phyloP scores from a whole-genome alignment of 2,888 invertebrate species.

The Dichetophora obliterata region DNA sequence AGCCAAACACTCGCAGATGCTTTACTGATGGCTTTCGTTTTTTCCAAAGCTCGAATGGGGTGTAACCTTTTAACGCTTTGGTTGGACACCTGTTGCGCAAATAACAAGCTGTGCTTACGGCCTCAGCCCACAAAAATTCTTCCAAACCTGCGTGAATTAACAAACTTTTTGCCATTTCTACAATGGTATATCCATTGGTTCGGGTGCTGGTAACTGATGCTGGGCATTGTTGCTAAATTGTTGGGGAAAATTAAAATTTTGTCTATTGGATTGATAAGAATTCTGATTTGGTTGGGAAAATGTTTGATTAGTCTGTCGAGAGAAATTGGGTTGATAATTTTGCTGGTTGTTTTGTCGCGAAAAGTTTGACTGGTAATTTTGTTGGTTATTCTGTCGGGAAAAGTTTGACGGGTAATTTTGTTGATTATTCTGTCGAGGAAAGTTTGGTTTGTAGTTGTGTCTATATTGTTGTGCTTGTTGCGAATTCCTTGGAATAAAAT shows the following conservation, averaged over 20 bases:
- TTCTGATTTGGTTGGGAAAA: conserved; percentile 29
- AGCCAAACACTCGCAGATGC: no score
- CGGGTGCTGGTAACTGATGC: conserved; percentile 25
- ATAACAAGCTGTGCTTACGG: no score
- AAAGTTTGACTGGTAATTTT: no score
- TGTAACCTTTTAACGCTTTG: no score
- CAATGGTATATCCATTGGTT: conserved; percentile 47
- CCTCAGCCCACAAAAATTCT: no score
- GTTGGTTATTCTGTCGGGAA: neutral
- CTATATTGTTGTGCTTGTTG: conserved; percentile 18
- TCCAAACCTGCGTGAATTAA: no score
- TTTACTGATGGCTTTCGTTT: no score
- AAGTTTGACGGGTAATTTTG: neutral
- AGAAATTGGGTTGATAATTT: conserved; percentile 1
- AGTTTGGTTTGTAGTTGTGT: conserved; percentile 21
- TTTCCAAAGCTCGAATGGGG: no score
- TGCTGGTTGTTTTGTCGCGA: no score
- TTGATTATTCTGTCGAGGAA: conserved; percentile 14
- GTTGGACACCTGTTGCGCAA: no score
- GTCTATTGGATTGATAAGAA: conserved; percentile 31
- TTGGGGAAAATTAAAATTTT: neutral
- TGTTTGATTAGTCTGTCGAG: neutral
- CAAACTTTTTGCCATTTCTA: no score
- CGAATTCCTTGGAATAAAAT: conserved; percentile 42
- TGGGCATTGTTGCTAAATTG: conserved; percentile 2